Base-by-base conservation (phyloP, 2,888 invertebrate genomes). In the Drosophila borealis region DNA sequence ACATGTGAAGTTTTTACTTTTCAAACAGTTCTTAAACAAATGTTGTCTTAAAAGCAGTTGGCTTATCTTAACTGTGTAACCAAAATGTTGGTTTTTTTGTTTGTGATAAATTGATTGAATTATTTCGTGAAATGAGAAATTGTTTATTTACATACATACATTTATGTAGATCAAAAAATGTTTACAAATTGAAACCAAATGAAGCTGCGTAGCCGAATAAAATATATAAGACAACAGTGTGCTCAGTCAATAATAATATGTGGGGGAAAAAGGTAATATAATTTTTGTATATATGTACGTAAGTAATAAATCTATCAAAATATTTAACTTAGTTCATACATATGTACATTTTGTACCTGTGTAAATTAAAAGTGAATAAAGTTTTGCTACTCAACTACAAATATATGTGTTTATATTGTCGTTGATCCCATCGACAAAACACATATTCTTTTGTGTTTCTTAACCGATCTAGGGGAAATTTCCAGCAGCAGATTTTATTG, bases 141-240 rank as follows among this genome's bases (percentile, higher is more conserved):
- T 19, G 37, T 9, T 4, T 48, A 19, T 21, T 17, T n/a, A 45
- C 21, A 34, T 6, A 17, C 17, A 17, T 17, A n/a, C n/a, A n/a
- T n/a, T n/a, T n/a, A 17, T 17, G 17, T 17, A 34, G 41, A 29
- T 37, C 46, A 37, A 1, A 19, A 29, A 36, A 51, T 25, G 9
- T 45, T 39, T 25, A n/a, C 13, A 50, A 62, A 19, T 33, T 45
- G n/a, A 39, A 50, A 45, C 37, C 49, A 62, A 79, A 89, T 89
- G 88, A 89, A 83, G 70, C 69, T 88, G 36, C 70, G 70, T n/a
- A 72, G 72, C n/a, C 62, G 76, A 29, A 66, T 88, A 6, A 88
- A 86, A 53, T 68, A 70, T 42, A 66, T 88, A 6, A 77, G 62
- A 59, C 57, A 70, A 44, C 70, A 68, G 48, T 88, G 80, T 66